Conservation (phyloP, 2,888 invertebrate species). For the Emmelina monodactyla region DNA sequence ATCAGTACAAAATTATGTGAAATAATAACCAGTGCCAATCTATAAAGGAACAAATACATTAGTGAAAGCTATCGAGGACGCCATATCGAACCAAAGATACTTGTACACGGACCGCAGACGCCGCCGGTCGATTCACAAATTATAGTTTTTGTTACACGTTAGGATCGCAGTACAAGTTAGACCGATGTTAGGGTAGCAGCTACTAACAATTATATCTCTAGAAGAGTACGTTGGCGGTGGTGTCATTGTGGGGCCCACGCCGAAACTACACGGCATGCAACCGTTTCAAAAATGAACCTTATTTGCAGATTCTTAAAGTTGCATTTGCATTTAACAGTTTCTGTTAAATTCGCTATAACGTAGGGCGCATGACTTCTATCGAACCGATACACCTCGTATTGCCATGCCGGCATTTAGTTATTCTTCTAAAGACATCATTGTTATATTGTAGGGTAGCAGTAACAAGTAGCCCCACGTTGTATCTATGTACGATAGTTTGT, state of each 20-base stretch:
- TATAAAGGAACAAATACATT: background rate
- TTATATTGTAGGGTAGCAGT: slow-evolving; percentile 6
- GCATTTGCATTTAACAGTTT: too few species aligned
- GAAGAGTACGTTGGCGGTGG: too few species aligned
- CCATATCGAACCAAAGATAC: background rate
- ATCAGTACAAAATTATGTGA: slow-evolving; percentile 1
- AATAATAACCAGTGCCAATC: background rate
- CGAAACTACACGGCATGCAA: too few species aligned
- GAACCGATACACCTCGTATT: too few species aligned
- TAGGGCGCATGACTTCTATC: too few species aligned
- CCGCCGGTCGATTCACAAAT: background rate
- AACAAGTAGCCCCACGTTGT: slow-evolving; percentile 6
- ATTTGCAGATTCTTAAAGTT: too few species aligned
- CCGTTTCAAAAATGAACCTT: too few species aligned
- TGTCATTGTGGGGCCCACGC: too few species aligned
- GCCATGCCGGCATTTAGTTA: too few species aligned
- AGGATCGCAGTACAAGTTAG: background rate
- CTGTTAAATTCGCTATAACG: too few species aligned
- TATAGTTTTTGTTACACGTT: background rate
- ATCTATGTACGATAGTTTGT: slow-evolving; percentile 19
- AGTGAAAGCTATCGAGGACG: background rate
- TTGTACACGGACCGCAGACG: background rate
- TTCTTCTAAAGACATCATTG: too few species aligned
- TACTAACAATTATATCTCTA: background rate
- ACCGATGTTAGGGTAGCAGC: slow-evolving; percentile 3